Evolutionary conservation across 2,797 vertebrate genomes (phyloP), one percentile per base, ranked within the genome.

Genomic region (Prunella strophiata): DNA sequence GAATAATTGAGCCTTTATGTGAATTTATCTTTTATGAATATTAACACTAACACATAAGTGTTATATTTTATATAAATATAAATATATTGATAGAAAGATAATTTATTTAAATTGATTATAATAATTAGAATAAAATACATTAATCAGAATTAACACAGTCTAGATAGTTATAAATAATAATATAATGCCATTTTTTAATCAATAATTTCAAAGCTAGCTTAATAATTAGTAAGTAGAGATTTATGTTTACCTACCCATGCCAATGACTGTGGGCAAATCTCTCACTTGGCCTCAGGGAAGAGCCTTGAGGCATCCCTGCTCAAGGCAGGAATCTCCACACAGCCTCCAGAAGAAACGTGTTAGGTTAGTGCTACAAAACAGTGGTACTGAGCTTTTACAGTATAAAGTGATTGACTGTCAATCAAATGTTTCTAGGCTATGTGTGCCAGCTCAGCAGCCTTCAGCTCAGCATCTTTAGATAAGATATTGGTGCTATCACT

Each of bases 221-320:
- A 59, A 47, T 34, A 63, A 26, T 66, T 52, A 52, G n/a, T 54
- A 42, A 42, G 6, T 36, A 47, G 52, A 72, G 18, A 59, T 65
- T 77, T 51, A 34, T 57, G 30, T 58, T 58, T 47, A 71, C 9
- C 59, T 38, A 58, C 5, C 18, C 15, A 14, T 59, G n/a, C 3
- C 21, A 65, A 17, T 34, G 52, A 32, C 8, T 16, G 19, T 20
- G 11, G 66, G 4, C 13, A 66, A 65, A 66, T 29, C 14, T 58
- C 29, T 59, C 22, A 42, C 7, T 32, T 0, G 1, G 4, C 25
- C 58, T 84, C 3, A 3, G 50, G 22, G 13, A 47, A 13, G 27
- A 66, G 42, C 38, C 12, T 45, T 57, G 38, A 63, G n/a, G 20
- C 0, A 0, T 11, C 7, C 23, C n/a, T 1, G 2, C 15, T 66